These are phyloP conservation scores for Lasioglossum oenotherae DNA, from an alignment of 2,888 invertebrate genomes.

Conservation along the genomic window DNA sequence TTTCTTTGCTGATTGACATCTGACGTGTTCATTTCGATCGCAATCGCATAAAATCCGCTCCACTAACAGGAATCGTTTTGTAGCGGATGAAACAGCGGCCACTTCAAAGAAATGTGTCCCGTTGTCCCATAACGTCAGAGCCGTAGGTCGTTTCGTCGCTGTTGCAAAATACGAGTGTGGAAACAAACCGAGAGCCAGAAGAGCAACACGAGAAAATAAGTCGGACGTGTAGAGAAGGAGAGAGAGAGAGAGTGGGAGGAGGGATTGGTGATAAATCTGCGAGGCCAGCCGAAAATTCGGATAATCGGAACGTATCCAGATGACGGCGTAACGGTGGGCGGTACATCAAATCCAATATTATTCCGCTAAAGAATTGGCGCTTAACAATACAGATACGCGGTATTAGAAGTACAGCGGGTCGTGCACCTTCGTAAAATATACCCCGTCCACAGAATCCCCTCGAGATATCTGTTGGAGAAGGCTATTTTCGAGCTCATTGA, in stretches of 20 bases:
- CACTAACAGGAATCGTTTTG: neutral
- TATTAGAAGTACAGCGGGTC: constrained; percentile 77
- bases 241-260: neutral
- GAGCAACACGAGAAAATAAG: constrained; percentile 9
- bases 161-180: neutral
- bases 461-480: constrained; percentile 82
- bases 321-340: constrained; percentile 18
- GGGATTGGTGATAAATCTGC: constrained; percentile 1
- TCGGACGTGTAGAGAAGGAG: neutral
- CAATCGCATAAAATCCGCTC: neutral
- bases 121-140: neutral
- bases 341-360: constrained; percentile 48
- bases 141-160: neutral
- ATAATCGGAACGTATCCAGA: constrained; percentile 26
- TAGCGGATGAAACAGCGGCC: neutral
- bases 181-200: constrained; percentile 8
- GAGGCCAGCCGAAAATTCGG: constrained; percentile 27
- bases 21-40: neutral
- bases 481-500: constrained; percentile 84
- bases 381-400: constrained; percentile 76
- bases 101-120: neutral
- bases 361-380: constrained; percentile 61
- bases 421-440: constrained; percentile 81
- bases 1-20: neutral
- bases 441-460: constrained; percentile 74